Evolutionary conservation across 2,113 vertebrate genomes (phyloP), one percentile per base, ranked within the genome.

Genomic region (Elephantulus edwardii): DNA sequence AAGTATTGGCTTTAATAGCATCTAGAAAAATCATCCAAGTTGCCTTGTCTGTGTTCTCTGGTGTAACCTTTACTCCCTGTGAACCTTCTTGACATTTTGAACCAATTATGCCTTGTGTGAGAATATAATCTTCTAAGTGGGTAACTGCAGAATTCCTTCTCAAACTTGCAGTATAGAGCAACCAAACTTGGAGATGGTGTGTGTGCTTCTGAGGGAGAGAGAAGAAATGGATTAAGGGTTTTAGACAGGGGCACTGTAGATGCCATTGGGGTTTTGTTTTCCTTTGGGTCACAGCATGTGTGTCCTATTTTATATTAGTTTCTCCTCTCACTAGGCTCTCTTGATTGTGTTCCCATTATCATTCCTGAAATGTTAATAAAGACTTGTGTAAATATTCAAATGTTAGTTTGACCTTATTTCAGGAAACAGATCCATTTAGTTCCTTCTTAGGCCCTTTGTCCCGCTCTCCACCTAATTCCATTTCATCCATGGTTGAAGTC

Each of bases 361-460:
- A 78, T 74, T 88, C 33, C 46, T 74, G 60, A 85, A 85, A 33
- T 9, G 87, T 79, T 56, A 86, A 46, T 42, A 38, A 80, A 84
- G 17, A 9, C 44, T 40, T 40, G 1, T 83, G 88, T 62, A 46
- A 60, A 75, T 90, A 22, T 42, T 40, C n/a, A 35, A 46, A 89
- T 87, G 28, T 82, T 76, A 17, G 79, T 38, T 52, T 93, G n/a
- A 4, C 3, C 33, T 72, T 93, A 3, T 60, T 85, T 88, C 74
- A 40, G 46, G 52, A 50, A 74, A 8, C 9, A 76, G 50, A 44
- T 46, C 42, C 64, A 66, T 89, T 82, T 33, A 75, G 58, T 88
- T 82, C 38, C 28, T 70, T 71, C 56, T 58, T 19, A 60, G 40
- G 35, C 1, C 35, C 71, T 82, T 24, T 75, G 42, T 48, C 16